These are phyloP conservation scores for Agrotis ipsilon DNA, from an alignment of 2,888 invertebrate genomes.

Conservation along the genomic window DNA sequence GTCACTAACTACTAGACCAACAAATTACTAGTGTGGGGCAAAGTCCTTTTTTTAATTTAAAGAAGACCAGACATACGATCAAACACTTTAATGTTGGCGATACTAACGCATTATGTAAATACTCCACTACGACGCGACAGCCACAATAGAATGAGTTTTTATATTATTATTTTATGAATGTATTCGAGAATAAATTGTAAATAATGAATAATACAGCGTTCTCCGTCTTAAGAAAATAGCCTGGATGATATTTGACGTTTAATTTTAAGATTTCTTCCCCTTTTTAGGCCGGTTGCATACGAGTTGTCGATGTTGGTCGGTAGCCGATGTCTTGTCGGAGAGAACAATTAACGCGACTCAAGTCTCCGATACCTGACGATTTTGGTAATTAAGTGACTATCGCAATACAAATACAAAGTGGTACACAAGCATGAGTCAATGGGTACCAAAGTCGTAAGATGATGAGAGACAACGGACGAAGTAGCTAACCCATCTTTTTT, in stretches of 20 bases:
- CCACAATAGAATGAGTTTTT: conserved; percentile 65
- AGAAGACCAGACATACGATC: conserved; percentile 14
- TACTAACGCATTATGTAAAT: conserved; percentile 50
- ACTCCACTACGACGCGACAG: conserved; percentile 21
- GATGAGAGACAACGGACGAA: too few relatives aligned
- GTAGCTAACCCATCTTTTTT: too few relatives aligned
- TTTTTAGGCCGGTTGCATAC: neutral
- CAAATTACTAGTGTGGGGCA: too few relatives aligned
- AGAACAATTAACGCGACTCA: too few relatives aligned
- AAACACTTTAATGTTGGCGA: conserved; percentile 22
- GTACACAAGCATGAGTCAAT: too few relatives aligned
- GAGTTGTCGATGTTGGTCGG: neutral
- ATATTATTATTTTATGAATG: conserved; percentile 64
- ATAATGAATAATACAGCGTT: conserved; percentile 59
- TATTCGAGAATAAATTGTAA: conserved; percentile 71
- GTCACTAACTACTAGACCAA: too few relatives aligned
- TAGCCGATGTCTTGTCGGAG: too few relatives aligned
- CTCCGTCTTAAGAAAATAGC: conserved; percentile 41
- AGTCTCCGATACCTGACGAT: too few relatives aligned
- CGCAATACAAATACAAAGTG: too few relatives aligned
- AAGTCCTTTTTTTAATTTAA: too few relatives aligned
- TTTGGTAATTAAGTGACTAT: too few relatives aligned
- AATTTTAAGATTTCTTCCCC: conserved; percentile 49
- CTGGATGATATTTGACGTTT: conserved; percentile 57
- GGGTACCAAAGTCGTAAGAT: too few relatives aligned